Evolutionary conservation across 2,113 vertebrate genomes (phyloP), one percentile per base, ranked within the genome.

Genomic region (Melanotaenia duboulayi): DNA sequence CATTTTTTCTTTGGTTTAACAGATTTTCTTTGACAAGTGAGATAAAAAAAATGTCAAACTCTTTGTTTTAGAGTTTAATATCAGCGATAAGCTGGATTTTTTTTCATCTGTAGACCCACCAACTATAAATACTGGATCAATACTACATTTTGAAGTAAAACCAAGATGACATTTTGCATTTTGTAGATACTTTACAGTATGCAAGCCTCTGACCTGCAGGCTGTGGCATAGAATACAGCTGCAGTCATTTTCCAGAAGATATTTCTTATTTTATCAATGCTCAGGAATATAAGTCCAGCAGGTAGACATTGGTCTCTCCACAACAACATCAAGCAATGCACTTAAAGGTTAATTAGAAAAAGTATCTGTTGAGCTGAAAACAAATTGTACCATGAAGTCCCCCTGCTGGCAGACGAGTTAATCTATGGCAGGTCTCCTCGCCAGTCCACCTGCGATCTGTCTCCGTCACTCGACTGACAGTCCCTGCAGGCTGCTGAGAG

Each of bases 261-360:
- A 62, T 75, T 81, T 82, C 17, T 70, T 65, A 48, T 84, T 86
- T 81, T 60, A 25, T 49, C 75, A 82, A 81, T 63, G 65, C 20
- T 7, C 52, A 56, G 11, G 49, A 70, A 78, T 49, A 59, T 75
- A 46, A 25, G 40, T 68, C 67, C 71, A 75, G 66, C 39, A 68
- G 80, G 63, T 57, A 62, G 48, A 67, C 55, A 4, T 74, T 40
- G 7, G 59, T 80, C 78, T 80, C 84, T 78, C 57, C 66, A 67
- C 60, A 50, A 79, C 84, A 71, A 84, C 89, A 67, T 78, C 67
- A 80, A 89, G 82, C 88, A 67, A 91, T 92, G 90, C 93, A 94
- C 93, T 93, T 90, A 88, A 89, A 95, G 94, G 96, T 97, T 96
- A 97, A 97, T 97, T 96, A 96, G 94, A 97, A 97, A 97, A 96